Percentiles rank a stretch among this genome's conserved stretches.
These are phyloP conservation scores for Teleogryllus occipitalis DNA, from an alignment of 1,140 invertebrate genomes.

Conservation along the genomic window DNA sequence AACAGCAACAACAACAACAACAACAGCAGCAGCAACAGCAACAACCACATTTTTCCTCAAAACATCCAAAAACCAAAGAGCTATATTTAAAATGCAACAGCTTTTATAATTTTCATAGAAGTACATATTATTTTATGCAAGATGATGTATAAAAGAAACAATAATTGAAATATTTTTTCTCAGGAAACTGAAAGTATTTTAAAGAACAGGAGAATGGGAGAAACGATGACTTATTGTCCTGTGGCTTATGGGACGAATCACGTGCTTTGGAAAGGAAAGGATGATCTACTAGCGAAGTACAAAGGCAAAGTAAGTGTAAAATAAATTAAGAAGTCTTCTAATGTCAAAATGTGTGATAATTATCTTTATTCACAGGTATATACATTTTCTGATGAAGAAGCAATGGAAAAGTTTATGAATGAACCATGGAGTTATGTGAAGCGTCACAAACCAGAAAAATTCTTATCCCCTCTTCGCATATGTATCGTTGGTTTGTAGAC, in stretches of 20 bases:
- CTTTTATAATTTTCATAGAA: no score
- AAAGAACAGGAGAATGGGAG: slow-evolving; percentile 38
- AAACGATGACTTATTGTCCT: slow-evolving; percentile 46
- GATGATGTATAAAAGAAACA: no score
- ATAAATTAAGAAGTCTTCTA: neutral
- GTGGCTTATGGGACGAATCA: slow-evolving; percentile 39
- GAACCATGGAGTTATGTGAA: slow-evolving; percentile 37
- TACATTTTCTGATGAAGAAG: slow-evolving; percentile 34
- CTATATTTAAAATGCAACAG: no score
- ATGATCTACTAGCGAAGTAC: slow-evolving; percentile 40
- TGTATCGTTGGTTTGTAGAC: neutral
- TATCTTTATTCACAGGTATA: slow-evolving; percentile 29
- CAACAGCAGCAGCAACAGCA: no score
- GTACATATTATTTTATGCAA: no score
- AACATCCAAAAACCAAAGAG: no score
- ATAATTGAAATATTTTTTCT: no score
- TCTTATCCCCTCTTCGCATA: slow-evolving; percentile 32
- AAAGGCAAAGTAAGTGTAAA: slow-evolving; percentile 34
- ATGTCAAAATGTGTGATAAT: no score
- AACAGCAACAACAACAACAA: no score
- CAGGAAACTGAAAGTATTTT: slow-evolving; percentile 27
- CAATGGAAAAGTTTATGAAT: slow-evolving; percentile 33
- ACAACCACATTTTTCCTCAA: no score
- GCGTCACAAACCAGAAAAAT: slow-evolving; percentile 34
- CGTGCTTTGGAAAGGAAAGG: slow-evolving; percentile 48